Percentiles rank a stretch among this genome's conserved stretches.
These are phyloP conservation scores for Drosophila rhopaloa DNA, from an alignment of 1,140 invertebrate species.

Conservation along the genomic window DNA sequence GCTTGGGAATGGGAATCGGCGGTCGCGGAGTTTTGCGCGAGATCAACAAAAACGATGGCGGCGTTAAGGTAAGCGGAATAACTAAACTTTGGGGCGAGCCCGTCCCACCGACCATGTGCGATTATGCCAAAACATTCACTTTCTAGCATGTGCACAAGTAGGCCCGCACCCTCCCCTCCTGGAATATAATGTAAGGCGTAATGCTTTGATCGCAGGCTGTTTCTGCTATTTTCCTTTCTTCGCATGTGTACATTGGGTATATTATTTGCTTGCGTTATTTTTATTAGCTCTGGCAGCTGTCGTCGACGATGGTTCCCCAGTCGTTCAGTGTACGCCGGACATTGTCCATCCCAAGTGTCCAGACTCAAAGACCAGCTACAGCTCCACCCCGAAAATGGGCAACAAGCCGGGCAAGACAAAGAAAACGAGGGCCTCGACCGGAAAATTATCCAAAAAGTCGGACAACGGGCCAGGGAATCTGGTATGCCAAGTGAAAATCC, in stretches of 20 bases:
- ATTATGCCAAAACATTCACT: conserved; percentile 13
- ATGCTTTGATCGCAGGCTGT: conserved; percentile 25
- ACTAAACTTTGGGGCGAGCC: conserved; percentile 11
- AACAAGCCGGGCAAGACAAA: conserved; percentile 56
- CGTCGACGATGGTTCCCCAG: conserved; percentile 7
- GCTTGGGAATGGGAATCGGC: conserved; percentile 11
- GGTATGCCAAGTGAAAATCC: conserved; percentile 48
- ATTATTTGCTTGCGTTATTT: conserved; percentile 8
- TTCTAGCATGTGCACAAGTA: conserved; percentile 1
- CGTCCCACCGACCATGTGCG: conserved; percentile 1
- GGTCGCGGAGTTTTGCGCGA: conserved; percentile 62
- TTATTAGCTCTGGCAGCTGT: conserved; percentile 35
- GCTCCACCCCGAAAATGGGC: conserved; percentile 45
- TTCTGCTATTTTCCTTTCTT: conserved; percentile 16
- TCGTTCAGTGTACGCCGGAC: conserved; percentile 27
- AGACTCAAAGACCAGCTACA: not conserved
- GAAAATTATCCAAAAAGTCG: not conserved
- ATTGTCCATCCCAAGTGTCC: conserved; percentile 22
- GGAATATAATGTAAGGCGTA: not conserved
- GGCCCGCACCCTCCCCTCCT: not conserved
- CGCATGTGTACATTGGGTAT: conserved; percentile 9
- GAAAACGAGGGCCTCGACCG: conserved; percentile 8
- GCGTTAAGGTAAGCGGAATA: conserved; percentile 51
- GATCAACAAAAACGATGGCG: conserved; percentile 66
- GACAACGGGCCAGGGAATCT: conserved; percentile 8